Evolutionary conservation across 2,888 invertebrate genomes (phyloP), one percentile per base, ranked within the genome.

Genomic region (Drosophila villosipedis): DNA sequence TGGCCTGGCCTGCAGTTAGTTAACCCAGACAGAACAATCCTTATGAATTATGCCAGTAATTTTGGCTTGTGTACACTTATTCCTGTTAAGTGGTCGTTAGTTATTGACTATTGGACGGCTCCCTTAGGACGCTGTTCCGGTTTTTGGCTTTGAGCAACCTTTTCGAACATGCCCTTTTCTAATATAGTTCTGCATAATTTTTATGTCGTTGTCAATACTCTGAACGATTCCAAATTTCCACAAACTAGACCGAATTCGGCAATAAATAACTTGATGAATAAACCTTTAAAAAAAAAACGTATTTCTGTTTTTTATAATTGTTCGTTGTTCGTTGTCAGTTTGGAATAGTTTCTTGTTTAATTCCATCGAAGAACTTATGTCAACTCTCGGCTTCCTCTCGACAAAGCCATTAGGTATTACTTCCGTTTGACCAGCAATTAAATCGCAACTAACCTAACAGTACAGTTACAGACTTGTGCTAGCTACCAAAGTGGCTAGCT

Each of bases 11-110:
- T 59, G 61, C 53, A 49, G 60, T 57, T 28, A 54, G 52, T 52
- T 68, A 22, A 33, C 14, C 4, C 9, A 9, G 25, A 33, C 22
- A 28, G 41, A 14, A 52, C 58, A 37, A 43, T 58, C 37, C 68
- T 39, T 31, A 37, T 68, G 68, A 58, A 52, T 58, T 58, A 57
- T 68, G 50, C 69, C 28, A 37, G 43, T 30, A 41, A 22, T 31
- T 50, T 50, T 37, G 54, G 30, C 35, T 7, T 22, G n/a, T 12
- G 37, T 37, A 35, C 41, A 37, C 33, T 16, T 67, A 41, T 68
- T 68, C 54, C 68, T 39, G 37, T 9, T 49, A 66, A 31, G 25
- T 37, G 30, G 31, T 68, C 54, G 67, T 66, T 55, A 55, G 22
- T 28, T 67, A 55, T 41, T 33, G 14, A 33, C 41, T 41, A 55